Percentiles rank a stretch among this genome's conserved stretches.
Evolutionary conservation across 1,140 invertebrate genomes (phyloP).

Genomic region (Pseudobourletiella spinata): DNA sequence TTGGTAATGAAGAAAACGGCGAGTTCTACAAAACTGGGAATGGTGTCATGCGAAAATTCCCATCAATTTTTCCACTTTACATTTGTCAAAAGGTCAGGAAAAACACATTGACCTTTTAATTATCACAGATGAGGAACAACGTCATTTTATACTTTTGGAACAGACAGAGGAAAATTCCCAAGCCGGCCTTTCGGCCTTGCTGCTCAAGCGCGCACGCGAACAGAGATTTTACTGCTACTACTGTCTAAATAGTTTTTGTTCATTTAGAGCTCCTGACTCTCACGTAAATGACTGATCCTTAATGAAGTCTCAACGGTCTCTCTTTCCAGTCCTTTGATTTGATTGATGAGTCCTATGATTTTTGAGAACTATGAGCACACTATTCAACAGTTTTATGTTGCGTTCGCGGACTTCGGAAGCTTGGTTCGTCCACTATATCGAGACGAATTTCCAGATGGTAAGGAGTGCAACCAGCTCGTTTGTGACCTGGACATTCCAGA

Average conservation of each 20-base stretch:
- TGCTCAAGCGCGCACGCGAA: neutral
- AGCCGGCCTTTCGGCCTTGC: no score
- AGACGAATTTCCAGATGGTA: neutral
- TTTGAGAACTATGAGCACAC: neutral
- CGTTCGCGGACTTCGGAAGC: neutral
- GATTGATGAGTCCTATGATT: neutral
- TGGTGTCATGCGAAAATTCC: neutral
- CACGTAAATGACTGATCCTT: neutral
- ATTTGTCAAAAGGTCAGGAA: neutral
- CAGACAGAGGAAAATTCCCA: no score
- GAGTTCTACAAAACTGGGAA: neutral
- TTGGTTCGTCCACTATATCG: neutral
- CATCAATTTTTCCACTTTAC: neutral
- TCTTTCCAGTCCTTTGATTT: no score
- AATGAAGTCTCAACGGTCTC: neutral
- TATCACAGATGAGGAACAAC: no score
- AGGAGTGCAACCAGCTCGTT: neutral
- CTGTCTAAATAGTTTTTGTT: neutral
- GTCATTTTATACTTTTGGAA: no score
- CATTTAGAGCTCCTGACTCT: neutral
- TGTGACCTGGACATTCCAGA: neutral
- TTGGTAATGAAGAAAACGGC: neutral
- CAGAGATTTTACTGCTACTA: neutral
- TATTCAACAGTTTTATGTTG: neutral
- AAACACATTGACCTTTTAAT: neutral